Percentiles rank a stretch among this genome's conserved stretches.
Evolutionary conservation across 2,888 invertebrate species (phyloP).

Genomic region (Philopedon plagiatum): DNA sequence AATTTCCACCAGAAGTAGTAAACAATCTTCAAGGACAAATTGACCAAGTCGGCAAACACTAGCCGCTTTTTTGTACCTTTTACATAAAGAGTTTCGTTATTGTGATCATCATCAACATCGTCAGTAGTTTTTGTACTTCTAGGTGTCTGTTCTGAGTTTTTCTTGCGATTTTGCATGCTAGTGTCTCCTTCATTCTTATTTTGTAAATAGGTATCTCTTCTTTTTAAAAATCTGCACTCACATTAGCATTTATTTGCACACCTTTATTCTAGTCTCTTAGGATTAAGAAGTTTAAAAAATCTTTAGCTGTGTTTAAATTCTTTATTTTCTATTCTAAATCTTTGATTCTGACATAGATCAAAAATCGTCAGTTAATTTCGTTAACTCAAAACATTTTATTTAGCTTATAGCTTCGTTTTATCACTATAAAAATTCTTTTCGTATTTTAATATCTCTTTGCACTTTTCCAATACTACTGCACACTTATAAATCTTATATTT

Average conservation of each 20-base stretch:
- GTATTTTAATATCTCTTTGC: no score
- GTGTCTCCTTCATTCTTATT: not conserved
- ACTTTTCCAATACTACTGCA: no score
- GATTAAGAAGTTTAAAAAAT: not conserved
- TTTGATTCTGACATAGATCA: no score
- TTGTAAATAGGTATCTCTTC: not conserved
- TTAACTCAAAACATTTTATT: no score
- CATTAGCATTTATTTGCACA: not conserved
- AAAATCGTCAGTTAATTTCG: no score
- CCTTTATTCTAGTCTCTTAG: slow-evolving; percentile 5
- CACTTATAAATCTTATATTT: no score
- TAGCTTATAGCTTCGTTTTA: no score
- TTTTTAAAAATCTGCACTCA: not conserved
- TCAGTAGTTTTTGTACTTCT: not conserved
- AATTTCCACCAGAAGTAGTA: slow-evolving; percentile 89
- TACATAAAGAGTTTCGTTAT: not conserved
- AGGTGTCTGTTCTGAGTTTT: not conserved
- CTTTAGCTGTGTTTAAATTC: no score
- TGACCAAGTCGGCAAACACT: slow-evolving; percentile 84
- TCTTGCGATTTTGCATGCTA: not conserved
- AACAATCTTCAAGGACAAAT: slow-evolving; percentile 89
- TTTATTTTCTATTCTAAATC: no score
- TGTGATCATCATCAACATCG: slow-evolving; percentile 14
- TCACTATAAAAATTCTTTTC: no score
- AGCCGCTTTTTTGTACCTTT: slow-evolving; percentile 53